These are phyloP conservation scores for Hippopotamus amphibius DNA, from an alignment of 2,113 vertebrate species.

Conservation along the genomic window DNA sequence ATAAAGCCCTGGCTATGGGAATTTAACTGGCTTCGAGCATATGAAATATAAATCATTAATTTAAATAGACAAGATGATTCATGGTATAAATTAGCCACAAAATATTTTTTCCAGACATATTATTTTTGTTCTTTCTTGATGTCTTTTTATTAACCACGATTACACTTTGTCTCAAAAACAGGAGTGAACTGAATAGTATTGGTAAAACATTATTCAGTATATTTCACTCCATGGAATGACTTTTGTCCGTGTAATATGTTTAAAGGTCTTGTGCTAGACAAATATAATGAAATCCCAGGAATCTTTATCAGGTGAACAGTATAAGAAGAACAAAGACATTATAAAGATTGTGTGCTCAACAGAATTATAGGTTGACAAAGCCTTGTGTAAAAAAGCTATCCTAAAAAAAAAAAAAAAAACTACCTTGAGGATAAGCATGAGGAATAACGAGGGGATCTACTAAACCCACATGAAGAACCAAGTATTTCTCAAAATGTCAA, in stretches of 20 bases:
- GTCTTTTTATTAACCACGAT: not conserved
- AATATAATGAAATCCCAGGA: constrained; percentile 21
- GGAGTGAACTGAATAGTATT: not conserved
- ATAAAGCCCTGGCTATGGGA: not conserved
- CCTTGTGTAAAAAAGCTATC: not conserved
- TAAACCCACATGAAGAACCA: not conserved
- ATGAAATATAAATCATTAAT: constrained; percentile 31
- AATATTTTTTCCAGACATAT: not conserved
- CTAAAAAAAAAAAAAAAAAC: not conserved
- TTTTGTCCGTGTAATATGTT: constrained; percentile 10
- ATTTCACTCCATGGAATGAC: constrained; percentile 32
- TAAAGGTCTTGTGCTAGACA: constrained; percentile 54
- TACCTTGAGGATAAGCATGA: not conserved
- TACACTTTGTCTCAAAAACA: constrained; percentile 26
- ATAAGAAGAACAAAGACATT: constrained; percentile 8
- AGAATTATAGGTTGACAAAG: constrained; percentile 7
- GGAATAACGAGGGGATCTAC: not conserved
- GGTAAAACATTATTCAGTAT: constrained; percentile 1
- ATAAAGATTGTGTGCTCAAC: not conserved
- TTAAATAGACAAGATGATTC: constrained; percentile 47
- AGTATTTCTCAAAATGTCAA: not conserved
- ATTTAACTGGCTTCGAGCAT: not conserved
- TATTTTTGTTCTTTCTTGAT: not conserved
- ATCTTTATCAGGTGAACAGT: not conserved
- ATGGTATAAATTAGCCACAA: constrained; percentile 37